Percentiles rank a stretch among this genome's conserved stretches.
Conservation (phyloP, 2,888 invertebrate genomes). For the Acronicta aceris region DNA sequence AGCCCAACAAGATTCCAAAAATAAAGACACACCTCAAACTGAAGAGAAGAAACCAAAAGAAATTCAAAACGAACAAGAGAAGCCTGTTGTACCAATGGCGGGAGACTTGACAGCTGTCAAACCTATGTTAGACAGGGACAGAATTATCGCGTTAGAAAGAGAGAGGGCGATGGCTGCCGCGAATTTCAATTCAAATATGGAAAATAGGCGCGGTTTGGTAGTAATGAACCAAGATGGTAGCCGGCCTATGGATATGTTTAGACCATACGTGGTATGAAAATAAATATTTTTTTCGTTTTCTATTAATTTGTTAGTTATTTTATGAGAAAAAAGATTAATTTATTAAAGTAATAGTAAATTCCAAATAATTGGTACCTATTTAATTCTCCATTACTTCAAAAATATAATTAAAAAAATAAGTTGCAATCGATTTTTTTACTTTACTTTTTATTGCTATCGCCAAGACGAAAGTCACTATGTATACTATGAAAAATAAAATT, state of each 20-base stretch:
- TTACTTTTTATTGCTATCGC: conserved; percentile 1
- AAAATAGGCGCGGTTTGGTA: conserved; percentile 84
- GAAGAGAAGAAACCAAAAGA: conserved; percentile 82
- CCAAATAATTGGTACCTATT: neutral
- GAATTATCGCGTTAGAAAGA: conserved; percentile 84
- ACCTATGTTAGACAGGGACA: conserved; percentile 84
- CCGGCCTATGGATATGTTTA: conserved; percentile 85
- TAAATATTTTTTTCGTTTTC: conserved; percentile 73
- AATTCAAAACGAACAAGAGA: conserved; percentile 72
- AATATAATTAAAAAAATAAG: too few relatives aligned
- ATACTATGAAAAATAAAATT: conserved; percentile 48
- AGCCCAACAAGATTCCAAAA: conserved; percentile 96
- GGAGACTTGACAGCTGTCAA: conserved; percentile 86
- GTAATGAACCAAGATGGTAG: conserved; percentile 85
- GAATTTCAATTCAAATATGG: conserved; percentile 87
- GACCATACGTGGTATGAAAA: conserved; percentile 88
- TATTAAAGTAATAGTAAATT: neutral
- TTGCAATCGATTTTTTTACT: neutral
- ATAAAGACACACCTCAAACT: conserved; percentile 77
- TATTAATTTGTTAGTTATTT: conserved; percentile 46
- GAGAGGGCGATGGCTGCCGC: conserved; percentile 86
- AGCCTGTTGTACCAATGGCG: conserved; percentile 74
- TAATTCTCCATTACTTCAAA: neutral
- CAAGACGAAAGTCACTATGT: conserved; percentile 11
- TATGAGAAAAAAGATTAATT: neutral